Evolutionary conservation across 2,797 vertebrate species (phyloP).

Genomic region (Megaceryle alcyon): DNA sequence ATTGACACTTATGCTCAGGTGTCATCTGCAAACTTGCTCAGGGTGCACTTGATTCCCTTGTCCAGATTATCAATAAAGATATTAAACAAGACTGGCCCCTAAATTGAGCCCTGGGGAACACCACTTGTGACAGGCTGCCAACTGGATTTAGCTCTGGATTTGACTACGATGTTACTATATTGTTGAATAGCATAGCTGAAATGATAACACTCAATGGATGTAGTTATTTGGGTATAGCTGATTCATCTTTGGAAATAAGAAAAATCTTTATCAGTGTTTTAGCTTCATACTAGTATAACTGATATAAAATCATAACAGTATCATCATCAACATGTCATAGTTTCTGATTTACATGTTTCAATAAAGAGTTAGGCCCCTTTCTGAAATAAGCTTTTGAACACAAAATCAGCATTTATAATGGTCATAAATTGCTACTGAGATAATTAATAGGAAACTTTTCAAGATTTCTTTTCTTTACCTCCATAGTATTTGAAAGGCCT

Average conservation of each 20-base stretch:
- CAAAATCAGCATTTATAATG: neutral
- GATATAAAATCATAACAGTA: neutral
- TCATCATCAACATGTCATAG: neutral
- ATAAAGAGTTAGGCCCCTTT: neutral
- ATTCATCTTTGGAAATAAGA: neutral
- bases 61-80: too few species aligned
- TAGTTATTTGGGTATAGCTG: neutral
- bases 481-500: neutral
- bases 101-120: too few species aligned
- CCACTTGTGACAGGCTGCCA: too few species aligned
- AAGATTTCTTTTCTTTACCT: neutral
- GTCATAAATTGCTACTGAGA: neutral
- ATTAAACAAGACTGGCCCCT: too few species aligned
- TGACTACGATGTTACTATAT: too few species aligned
- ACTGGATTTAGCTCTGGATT: too few species aligned
- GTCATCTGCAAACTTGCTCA: too few species aligned
- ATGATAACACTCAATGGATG: rapidly evolving
- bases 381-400: neutral
- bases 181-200: neutral
- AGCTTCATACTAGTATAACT: neutral
- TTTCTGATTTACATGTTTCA: neutral
- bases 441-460: neutral
- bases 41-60: too few species aligned
- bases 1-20: too few species aligned
- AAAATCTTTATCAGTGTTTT: neutral